Percentiles rank a stretch among this genome's conserved stretches.
These are phyloP conservation scores for Amphipoea oculea DNA, from an alignment of 2,888 invertebrate species.

Conservation along the genomic window DNA sequence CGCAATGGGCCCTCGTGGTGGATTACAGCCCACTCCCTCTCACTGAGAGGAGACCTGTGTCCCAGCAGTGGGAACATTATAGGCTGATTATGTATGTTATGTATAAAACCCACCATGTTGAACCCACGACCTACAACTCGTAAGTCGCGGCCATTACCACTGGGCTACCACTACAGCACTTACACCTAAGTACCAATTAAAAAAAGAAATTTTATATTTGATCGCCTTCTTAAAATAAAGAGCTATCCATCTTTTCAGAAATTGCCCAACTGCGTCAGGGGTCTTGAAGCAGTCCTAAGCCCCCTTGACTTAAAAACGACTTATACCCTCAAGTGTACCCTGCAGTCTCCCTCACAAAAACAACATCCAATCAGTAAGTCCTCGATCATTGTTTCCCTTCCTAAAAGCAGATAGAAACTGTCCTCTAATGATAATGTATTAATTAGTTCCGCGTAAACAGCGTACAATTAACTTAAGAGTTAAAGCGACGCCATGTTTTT, in stretches of 20 bases:
- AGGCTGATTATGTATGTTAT: no score
- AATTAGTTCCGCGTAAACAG: conserved; percentile 75
- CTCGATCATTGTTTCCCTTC: conserved; percentile 34
- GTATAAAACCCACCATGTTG: no score
- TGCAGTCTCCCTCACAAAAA: conserved; percentile 8
- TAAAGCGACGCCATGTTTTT: conserved; percentile 68
- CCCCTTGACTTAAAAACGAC: neutral
- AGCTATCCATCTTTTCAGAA: neutral
- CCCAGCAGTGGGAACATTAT: no score
- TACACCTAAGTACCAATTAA: neutral
- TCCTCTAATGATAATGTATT: conserved; percentile 77
- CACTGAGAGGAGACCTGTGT: no score
- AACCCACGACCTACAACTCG: neutral
- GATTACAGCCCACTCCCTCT: no score
- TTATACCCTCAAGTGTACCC: neutral
- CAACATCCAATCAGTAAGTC: conserved; percentile 10
- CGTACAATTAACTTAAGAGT: conserved; percentile 76
- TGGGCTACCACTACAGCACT: neutral
- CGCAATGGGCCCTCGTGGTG: no score
- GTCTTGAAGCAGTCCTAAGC: neutral
- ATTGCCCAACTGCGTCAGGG: neutral
- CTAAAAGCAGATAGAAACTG: conserved; percentile 40
- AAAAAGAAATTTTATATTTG: neutral
- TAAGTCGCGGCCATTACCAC: neutral
- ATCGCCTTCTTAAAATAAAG: neutral